Percentiles rank a stretch among this genome's conserved stretches.
Conservation (phyloP, 2,113 vertebrate genomes). For the Geococcyx californianus region DNA sequence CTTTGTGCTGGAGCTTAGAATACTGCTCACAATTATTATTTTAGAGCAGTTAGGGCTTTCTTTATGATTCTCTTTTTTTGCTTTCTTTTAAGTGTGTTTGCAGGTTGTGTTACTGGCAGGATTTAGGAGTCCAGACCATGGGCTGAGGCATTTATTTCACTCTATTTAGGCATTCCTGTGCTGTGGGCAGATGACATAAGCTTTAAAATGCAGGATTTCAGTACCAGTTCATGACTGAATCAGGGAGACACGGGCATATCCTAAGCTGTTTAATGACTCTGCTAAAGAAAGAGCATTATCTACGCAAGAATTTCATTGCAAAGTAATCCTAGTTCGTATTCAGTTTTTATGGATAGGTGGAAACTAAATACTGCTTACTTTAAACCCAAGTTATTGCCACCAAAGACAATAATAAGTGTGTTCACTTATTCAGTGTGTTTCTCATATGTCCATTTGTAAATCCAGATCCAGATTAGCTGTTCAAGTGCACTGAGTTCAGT, state of each 20-base stretch:
- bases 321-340: background rate
- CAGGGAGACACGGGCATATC: background rate
- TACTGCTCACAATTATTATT: fast-evolving
- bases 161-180: background rate
- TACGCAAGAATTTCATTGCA: background rate
- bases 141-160: background rate
- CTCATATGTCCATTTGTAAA: background rate
- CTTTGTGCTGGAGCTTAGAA: background rate
- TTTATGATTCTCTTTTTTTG: background rate
- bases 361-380: background rate
- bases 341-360: background rate
- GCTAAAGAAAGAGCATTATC: background rate
- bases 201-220: background rate
- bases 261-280: background rate
- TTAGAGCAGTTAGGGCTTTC: background rate
- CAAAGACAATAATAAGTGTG: background rate
- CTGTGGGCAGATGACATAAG: background rate
- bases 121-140: background rate
- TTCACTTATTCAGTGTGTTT: background rate
- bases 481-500: background rate
- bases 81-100: too few species aligned
- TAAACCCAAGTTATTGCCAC: background rate
- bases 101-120: background rate
- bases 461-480: background rate
- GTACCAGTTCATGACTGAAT: background rate